Percentiles rank a stretch among this genome's conserved stretches.
Evolutionary conservation across 2,797 vertebrate genomes (phyloP).

Genomic region (Neosilurus hyrtlii): DNA sequence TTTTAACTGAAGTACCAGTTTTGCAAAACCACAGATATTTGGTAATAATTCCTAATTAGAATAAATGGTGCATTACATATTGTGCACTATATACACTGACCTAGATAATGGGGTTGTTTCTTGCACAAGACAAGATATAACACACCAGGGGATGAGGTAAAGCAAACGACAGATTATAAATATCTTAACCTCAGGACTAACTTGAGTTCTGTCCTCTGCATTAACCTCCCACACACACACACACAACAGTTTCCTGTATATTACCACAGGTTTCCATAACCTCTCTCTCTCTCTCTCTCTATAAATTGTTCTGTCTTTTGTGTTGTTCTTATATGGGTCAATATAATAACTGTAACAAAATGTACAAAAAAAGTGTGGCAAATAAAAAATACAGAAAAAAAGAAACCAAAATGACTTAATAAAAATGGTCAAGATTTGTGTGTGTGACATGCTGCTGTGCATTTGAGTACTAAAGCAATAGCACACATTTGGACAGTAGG

Average conservation of each 20-base stretch:
- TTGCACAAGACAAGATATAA: conserved; percentile 40
- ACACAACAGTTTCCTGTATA: conserved; percentile 71
- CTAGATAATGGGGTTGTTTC: conserved; percentile 34
- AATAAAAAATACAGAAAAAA: neutral
- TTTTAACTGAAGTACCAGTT: neutral
- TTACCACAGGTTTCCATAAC: conserved; percentile 70
- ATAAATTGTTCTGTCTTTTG: conserved; percentile 7
- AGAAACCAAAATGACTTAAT: neutral
- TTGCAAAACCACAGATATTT: neutral
- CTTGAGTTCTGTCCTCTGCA: conserved; percentile 61
- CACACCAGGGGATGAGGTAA: conserved; percentile 36
- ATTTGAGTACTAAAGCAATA: neutral
- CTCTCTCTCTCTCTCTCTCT: conserved; percentile 19
- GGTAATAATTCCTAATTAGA: too few relatives aligned
- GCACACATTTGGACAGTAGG: conserved; percentile 21
- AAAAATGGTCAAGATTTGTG: neutral
- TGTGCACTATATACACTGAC: conserved; percentile 34
- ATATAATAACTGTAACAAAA: neutral
- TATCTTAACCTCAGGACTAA: conserved; percentile 65
- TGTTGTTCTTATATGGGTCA: conserved; percentile 16
- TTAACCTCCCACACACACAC: conserved; percentile 65
- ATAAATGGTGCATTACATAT: neutral
- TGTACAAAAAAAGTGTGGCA: neutral
- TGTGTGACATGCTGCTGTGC: neutral
- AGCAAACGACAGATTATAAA: conserved; percentile 64